A percentile compares a stretch with the other conserved stretches of the same genome.
Evolutionary conservation across 2,113 vertebrate species (phyloP).

Genomic region (Elaphurus davidianus): DNA sequence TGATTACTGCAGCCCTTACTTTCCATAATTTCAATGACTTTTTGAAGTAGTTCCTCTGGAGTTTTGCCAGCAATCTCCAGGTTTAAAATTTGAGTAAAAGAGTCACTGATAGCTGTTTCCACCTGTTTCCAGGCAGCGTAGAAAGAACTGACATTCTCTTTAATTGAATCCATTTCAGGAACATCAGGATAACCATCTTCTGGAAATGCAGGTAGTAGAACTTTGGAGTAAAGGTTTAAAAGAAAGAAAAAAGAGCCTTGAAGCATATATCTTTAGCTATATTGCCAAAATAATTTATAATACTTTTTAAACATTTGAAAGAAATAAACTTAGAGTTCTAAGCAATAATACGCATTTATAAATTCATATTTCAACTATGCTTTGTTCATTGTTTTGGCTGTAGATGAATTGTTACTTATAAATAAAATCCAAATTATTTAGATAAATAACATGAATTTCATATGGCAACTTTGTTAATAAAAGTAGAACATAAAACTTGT

Average conservation of each 20-base stretch:
- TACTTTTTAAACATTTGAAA: slow-evolving; percentile 1
- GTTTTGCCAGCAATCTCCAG: slow-evolving; percentile 87
- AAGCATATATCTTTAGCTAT: background rate
- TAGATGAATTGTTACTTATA: background rate
- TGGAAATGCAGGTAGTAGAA: slow-evolving; percentile 77
- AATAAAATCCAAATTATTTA: background rate
- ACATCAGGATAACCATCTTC: slow-evolving; percentile 85
- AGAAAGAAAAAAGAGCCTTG: background rate
- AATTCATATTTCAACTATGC: slow-evolving; percentile 8
- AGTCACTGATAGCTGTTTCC: slow-evolving; percentile 68
- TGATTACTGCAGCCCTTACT: slow-evolving; percentile 83
- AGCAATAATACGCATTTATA: background rate
- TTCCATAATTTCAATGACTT: slow-evolving; percentile 85
- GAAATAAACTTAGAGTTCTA: slow-evolving; percentile 9
- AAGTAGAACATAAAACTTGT: slow-evolving; percentile 10
- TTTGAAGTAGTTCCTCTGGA: slow-evolving; percentile 85
- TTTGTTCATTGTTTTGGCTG: background rate
- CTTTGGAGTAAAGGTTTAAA: slow-evolving; percentile 72
- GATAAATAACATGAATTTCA: background rate
- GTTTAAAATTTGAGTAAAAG: slow-evolving; percentile 59
- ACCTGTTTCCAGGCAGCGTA: slow-evolving; percentile 80
- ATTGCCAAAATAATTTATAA: background rate
- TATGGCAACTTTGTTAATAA: background rate
- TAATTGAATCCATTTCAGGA: slow-evolving; percentile 86
- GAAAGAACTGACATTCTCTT: slow-evolving; percentile 80